Percentiles rank a stretch among this genome's conserved stretches.
These are phyloP conservation scores for Hypolimnas misippus DNA, from an alignment of 2,888 invertebrate genomes.

Conservation along the genomic window DNA sequence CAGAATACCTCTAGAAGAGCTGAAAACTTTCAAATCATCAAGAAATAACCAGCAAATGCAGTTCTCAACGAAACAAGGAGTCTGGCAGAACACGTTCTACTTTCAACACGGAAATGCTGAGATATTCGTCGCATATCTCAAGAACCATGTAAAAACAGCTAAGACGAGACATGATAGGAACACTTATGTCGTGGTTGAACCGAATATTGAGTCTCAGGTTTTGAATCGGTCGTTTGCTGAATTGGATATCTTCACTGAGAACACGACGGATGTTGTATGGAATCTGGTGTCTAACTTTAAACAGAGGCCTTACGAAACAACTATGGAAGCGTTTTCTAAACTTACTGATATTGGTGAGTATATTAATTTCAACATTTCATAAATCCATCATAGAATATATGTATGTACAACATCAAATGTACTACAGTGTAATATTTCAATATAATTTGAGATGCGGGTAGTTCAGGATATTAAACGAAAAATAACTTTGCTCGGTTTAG, in stretches of 20 bases:
- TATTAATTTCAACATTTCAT: too few species aligned
- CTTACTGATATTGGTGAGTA: slow-evolving; percentile 89
- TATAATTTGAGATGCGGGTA: too few species aligned
- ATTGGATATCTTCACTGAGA: slow-evolving; percentile 90
- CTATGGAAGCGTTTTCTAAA: slow-evolving; percentile 94
- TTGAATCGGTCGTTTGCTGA: slow-evolving; percentile 94
- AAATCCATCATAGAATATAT: too few species aligned
- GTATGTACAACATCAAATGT: too few species aligned
- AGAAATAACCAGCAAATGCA: slow-evolving; percentile 76
- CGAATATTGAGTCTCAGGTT: slow-evolving; percentile 85
- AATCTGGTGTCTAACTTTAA: slow-evolving; percentile 77
- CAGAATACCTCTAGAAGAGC: slow-evolving; percentile 67
- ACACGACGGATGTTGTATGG: slow-evolving; percentile 87
- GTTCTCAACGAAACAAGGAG: slow-evolving; percentile 74
- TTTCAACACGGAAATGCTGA: slow-evolving; percentile 95
- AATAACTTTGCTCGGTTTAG: too few species aligned
- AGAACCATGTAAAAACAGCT: slow-evolving; percentile 85
- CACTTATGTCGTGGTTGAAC: slow-evolving; percentile 86
- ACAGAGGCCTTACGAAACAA: slow-evolving; percentile 90
- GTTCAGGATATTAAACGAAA: too few species aligned
- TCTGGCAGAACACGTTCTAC: slow-evolving; percentile 91
- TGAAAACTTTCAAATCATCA: slow-evolving; percentile 71
- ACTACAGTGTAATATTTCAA: too few species aligned
- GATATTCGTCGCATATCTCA: slow-evolving; percentile 86
- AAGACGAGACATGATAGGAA: slow-evolving; percentile 89